Conservation (phyloP, 2,888 invertebrate species). For the Bellardia bayeri region DNA sequence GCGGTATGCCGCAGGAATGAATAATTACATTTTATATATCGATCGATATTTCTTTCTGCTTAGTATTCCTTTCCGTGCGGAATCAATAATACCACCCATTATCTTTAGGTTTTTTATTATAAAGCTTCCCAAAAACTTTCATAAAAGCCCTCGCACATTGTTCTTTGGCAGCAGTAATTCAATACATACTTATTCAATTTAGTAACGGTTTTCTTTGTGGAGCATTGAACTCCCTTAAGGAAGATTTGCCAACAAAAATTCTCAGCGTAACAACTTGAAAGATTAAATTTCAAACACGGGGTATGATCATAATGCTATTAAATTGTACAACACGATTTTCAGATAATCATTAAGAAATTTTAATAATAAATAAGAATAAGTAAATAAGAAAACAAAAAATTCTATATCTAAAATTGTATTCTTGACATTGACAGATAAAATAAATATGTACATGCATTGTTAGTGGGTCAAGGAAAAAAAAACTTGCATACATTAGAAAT, state of each 20-base stretch:
- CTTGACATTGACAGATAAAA: slow-evolving; percentile 31
- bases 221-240: slow-evolving; percentile 54
- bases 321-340: background rate
- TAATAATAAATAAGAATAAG: background rate
- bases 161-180: slow-evolving; percentile 3
- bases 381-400: background rate
- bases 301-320: background rate
- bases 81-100: too few relatives aligned
- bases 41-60: too few relatives aligned
- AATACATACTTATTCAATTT: slow-evolving; percentile 33
- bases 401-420: background rate
- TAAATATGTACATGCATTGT: background rate
- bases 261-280: slow-evolving; percentile 25
- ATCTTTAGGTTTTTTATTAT: too few relatives aligned
- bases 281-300: slow-evolving; percentile 33
- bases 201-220: slow-evolving; percentile 37
- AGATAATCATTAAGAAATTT: slow-evolving; percentile 14
- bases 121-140: slow-evolving; percentile 2
- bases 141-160: slow-evolving; percentile 8
- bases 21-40: too few relatives aligned
- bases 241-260: slow-evolving; percentile 26
- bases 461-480: slow-evolving; percentile 36
- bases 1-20: too few relatives aligned
- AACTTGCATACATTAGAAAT: slow-evolving; percentile 16
- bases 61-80: too few relatives aligned